A percentile compares a stretch with the other conserved stretches of the same genome.
Conservation (phyloP, 2,113 vertebrate genomes). For the mouse (Mus musculus) region DNA sequence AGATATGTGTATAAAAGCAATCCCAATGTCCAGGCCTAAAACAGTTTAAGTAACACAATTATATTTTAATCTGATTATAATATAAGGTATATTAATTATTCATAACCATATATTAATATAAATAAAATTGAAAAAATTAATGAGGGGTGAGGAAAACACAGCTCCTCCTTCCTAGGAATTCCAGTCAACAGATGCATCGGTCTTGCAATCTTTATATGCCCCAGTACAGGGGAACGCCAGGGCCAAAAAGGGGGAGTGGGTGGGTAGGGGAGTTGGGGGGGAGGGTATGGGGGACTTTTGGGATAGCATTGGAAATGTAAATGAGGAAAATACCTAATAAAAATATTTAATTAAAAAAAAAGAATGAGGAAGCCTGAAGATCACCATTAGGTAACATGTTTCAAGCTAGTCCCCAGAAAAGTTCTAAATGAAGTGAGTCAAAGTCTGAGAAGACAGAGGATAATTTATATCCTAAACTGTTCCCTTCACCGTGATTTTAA, state of each 20-base stretch:
- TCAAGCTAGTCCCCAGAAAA: not conserved
- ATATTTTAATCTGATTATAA: not conserved
- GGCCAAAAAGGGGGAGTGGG: too few species aligned
- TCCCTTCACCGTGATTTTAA: not conserved
- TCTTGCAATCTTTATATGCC: too few species aligned
- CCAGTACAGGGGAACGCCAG: too few species aligned
- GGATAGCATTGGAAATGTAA: too few species aligned
- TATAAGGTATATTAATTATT: not conserved
- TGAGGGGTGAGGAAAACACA: not conserved
- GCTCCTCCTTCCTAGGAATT: not conserved
- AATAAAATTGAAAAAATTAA: not conserved
- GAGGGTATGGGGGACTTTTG: too few species aligned
- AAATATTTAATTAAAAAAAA: too few species aligned
- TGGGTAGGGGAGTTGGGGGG: too few species aligned
- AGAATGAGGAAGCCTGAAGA: not conserved
- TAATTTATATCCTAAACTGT: not conserved
- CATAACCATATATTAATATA: not conserved
- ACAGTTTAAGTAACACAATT: not conserved
- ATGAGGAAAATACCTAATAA: too few species aligned
- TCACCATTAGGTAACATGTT: not conserved
- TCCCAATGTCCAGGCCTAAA: not conserved
- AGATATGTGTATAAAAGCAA: not conserved
- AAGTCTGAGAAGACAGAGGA: not conserved
- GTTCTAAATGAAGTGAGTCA: not conserved
- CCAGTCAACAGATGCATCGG: not conserved